Evolutionary conservation across 2,797 vertebrate species (phyloP), one percentile per base, ranked within the genome.

Genomic region (Sardinella longiceps): DNA sequence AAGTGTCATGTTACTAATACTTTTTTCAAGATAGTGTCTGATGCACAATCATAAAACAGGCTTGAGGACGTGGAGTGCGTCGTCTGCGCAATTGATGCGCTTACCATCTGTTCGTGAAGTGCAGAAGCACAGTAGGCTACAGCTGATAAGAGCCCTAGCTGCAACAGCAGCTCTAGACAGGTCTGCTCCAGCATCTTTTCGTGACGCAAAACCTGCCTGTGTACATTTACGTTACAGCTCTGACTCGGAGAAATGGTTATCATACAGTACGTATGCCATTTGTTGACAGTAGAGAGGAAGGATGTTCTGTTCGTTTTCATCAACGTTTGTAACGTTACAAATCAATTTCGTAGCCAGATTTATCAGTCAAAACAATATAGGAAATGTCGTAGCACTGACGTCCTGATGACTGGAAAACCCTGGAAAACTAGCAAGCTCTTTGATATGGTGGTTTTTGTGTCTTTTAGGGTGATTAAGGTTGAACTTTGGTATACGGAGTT

Each of bases 161-260:
- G 33, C 14, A 77, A 37, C 30, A 20, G 33, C 14, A 77, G 70
- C 11, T 60, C 28, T 18, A 23, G 33, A 5, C 30, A 15, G 28
- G 56, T 60, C n/a, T 37, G 63, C 12, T 18, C 10, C 63, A 70
- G 70, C 70, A 39, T 77, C 70, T 77, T n/a, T 25, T 60, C 56
- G 63, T 77, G 33, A 77, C 70, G 33, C 56, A 77, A 39, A 43
- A 15, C 3, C 66, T 74, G 39, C 66, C 37, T 77, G 70, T 77
- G 37, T 37, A n/a, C n/a, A n/a, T n/a, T n/a, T n/a, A n/a, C n/a
- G n/a, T n/a, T n/a, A 43, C 37, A 39, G 70, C 37, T 77, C 15
- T 43, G 70, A 43, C 14, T 18, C 70, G 37, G 37, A 18, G 70
- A 77, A 20, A 77, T 77, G 70, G 23, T 23, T 77, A 25, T 43